Percentiles rank a stretch among this genome's conserved stretches.
phyloP scores from a whole-genome alignment of 1,140 invertebrate genomes.

The Papilio dardanus region DNA sequence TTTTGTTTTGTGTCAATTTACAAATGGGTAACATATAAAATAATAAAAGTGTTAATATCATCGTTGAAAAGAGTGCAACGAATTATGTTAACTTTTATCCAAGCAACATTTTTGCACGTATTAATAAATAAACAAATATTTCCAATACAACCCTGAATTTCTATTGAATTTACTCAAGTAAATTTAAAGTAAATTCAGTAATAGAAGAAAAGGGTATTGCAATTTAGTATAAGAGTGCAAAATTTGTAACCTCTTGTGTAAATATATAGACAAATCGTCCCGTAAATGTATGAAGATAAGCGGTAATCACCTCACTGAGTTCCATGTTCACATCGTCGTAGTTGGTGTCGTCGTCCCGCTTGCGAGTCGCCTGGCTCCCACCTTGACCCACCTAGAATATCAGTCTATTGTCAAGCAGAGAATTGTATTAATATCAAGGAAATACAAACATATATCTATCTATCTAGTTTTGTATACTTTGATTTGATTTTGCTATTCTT shows the following conservation, averaged over 20 bases:
- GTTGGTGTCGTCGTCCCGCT: constrained; percentile 78
- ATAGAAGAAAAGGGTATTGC: not conserved
- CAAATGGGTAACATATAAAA: constrained; percentile 82
- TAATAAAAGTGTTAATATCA: constrained; percentile 83
- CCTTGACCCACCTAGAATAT: constrained; percentile 71
- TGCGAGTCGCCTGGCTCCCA: constrained; percentile 43
- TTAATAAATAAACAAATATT: not conserved
- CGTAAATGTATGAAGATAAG: not conserved
- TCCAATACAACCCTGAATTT: not conserved
- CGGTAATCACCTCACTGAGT: constrained; percentile 72
- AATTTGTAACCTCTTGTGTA: not conserved
- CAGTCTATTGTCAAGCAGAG: constrained; percentile 80
- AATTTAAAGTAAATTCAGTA: not conserved
- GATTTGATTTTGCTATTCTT: not conserved
- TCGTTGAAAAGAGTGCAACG: constrained; percentile 67
- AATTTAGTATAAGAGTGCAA: not conserved
- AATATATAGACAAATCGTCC: constrained; percentile 1
- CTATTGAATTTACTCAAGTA: not conserved
- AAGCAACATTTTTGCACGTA: not conserved
- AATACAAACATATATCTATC: constrained; percentile 42
- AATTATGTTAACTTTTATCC: constrained; percentile 39
- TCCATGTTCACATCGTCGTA: constrained; percentile 82
- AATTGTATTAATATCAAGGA: constrained; percentile 73
- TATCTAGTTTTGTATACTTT: not conserved
- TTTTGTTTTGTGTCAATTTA: constrained; percentile 82